Percentiles rank a stretch among this genome's conserved stretches.
Evolutionary conservation across 2,797 vertebrate genomes (phyloP).

Genomic region (Ispidina picta): DNA sequence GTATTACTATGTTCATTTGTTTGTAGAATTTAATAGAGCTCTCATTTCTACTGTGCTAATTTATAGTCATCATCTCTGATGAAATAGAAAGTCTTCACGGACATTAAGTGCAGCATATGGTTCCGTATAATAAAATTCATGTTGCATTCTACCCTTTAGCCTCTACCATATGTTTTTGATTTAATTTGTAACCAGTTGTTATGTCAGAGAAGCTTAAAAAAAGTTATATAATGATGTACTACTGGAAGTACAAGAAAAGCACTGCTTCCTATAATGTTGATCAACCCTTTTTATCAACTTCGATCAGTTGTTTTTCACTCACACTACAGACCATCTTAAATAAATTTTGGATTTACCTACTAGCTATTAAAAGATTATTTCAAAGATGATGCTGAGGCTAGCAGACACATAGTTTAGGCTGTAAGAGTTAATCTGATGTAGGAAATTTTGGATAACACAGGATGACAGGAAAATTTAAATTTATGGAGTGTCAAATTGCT

Average conservation of each 20-base stretch:
- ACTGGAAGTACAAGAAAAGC: constrained; percentile 3
- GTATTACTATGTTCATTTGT: neutral
- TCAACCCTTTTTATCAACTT: constrained; percentile 4
- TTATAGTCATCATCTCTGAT: constrained; percentile 21
- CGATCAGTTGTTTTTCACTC: constrained; percentile 36
- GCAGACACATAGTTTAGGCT: neutral
- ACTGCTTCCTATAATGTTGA: neutral
- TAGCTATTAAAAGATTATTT: constrained; percentile 6
- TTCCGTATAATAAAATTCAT: constrained; percentile 56
- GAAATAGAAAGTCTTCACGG: constrained; percentile 47
- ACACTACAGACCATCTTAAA: constrained; percentile 4
- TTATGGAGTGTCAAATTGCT: neutral
- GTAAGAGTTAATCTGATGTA: neutral
- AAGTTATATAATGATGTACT: constrained; percentile 40
- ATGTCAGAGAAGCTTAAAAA: constrained; percentile 15
- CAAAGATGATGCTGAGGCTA: neutral
- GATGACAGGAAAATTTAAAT: neutral
- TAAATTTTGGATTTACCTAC: constrained; percentile 30
- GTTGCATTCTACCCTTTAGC: constrained; percentile 37
- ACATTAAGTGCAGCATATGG: constrained; percentile 45
- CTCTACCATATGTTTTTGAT: constrained; percentile 60
- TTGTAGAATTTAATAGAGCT: constrained; percentile 17
- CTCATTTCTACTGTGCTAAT: constrained; percentile 1
- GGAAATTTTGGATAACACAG: neutral
- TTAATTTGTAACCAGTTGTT: constrained; percentile 59